phyloP scores from a whole-genome alignment of 1,140 invertebrate species.

The Apis laboriosa region DNA sequence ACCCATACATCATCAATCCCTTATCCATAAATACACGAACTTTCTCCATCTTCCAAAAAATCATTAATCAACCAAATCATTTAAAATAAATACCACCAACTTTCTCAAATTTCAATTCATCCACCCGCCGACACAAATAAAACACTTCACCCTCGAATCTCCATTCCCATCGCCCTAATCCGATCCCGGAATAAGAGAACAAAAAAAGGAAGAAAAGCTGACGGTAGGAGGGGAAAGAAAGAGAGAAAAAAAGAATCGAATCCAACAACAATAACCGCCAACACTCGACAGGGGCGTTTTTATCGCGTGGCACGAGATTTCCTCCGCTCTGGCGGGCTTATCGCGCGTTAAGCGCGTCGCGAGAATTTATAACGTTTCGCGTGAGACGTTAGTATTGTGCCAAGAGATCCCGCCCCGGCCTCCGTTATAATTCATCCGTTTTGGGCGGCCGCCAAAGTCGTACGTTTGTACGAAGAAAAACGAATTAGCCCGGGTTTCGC shows the following conservation, averaged over 20 bases:
- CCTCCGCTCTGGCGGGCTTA: slow-evolving; percentile 9
- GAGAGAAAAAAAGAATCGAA: neutral
- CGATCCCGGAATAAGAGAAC: neutral
- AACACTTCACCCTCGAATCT: no score
- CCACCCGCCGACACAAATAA: no score
- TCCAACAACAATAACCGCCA: slow-evolving; percentile 7
- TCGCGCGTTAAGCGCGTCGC: slow-evolving; percentile 50
- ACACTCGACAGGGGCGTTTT: neutral
- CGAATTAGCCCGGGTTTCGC: slow-evolving; percentile 48
- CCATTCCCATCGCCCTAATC: no score
- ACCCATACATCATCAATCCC: no score
- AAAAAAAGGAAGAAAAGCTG: no score
- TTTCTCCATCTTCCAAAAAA: no score
- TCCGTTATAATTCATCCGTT: slow-evolving; percentile 58
- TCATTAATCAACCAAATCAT: no score
- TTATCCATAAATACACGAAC: no score
- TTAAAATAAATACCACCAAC: no score
- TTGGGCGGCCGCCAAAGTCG: slow-evolving; percentile 54
- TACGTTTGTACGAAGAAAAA: slow-evolving; percentile 57
- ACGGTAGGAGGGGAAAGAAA: neutral
- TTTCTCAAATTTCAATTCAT: no score
- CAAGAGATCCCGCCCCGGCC: slow-evolving; percentile 48
- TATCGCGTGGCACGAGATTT: slow-evolving; percentile 5
- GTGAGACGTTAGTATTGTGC: slow-evolving; percentile 28
- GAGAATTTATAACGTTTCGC: slow-evolving; percentile 46